Percentiles rank a stretch among this genome's conserved stretches.
These are phyloP conservation scores for Edolisoma coerulescens DNA, from an alignment of 2,113 vertebrate species.

Conservation along the genomic window DNA sequence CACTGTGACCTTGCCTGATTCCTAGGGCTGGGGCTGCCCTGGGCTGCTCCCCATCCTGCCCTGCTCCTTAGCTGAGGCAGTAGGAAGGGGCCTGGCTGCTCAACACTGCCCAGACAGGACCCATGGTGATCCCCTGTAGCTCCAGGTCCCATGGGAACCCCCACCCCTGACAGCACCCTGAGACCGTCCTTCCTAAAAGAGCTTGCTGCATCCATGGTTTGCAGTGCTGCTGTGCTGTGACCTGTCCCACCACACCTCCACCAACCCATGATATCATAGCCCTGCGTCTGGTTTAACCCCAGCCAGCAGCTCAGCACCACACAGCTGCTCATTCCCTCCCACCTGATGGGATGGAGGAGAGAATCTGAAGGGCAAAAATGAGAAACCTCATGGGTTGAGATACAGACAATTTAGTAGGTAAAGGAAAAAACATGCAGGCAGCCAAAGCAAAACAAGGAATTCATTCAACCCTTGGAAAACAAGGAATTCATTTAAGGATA, in stretches of 20 bases:
- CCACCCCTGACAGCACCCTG: accelerated
- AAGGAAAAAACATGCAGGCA: not conserved
- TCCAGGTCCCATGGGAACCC: not conserved
- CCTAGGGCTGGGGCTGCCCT: no score
- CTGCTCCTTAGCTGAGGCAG: no score
- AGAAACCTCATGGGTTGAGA: not conserved
- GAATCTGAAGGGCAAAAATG: not conserved
- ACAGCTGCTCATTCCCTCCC: not conserved
- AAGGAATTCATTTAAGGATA: not conserved
- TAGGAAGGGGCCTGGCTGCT: no score
- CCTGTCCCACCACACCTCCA: not conserved
- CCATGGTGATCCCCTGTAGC: not conserved
- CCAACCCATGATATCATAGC: accelerated
- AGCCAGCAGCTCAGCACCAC: not conserved
- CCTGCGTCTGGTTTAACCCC: not conserved
- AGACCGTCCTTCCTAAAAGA: not conserved
- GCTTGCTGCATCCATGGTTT: not conserved
- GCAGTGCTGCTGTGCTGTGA: not conserved
- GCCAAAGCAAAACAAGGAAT: not conserved
- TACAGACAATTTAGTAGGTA: not conserved
- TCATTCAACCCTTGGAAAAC: not conserved
- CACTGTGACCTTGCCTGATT: no score
- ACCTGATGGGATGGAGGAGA: not conserved
- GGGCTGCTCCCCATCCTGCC: no score
- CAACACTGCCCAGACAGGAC: no score